Conservation (phyloP, 2,113 vertebrate genomes). For the Tetrao urogallus region DNA sequence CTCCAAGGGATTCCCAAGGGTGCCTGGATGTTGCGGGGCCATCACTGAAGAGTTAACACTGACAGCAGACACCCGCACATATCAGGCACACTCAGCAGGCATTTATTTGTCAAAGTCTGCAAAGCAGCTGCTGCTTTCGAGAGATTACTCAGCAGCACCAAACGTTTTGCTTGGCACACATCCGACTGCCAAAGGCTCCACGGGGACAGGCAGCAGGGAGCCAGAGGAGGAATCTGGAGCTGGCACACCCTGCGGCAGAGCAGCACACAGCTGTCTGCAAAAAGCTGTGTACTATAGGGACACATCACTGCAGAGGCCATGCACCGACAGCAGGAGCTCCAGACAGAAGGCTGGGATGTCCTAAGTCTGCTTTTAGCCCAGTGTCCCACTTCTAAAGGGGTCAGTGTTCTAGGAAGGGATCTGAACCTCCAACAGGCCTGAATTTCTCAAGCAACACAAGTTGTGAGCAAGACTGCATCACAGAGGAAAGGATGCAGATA, state of each 20-base stretch:
- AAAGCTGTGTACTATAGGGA: neutral
- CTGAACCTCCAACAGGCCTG: neutral
- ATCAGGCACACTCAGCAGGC: neutral
- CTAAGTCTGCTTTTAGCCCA: neutral
- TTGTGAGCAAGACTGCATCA: accelerated
- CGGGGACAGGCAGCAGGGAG: neutral
- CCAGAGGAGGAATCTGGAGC: neutral
- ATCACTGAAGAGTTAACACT: neutral
- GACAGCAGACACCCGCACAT: neutral
- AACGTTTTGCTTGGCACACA: neutral
- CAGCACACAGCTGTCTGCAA: neutral
- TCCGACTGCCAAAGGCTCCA: slow-evolving; percentile 1
- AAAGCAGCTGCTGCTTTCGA: slow-evolving; percentile 50
- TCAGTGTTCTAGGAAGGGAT: neutral
- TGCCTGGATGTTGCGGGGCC: accelerated
- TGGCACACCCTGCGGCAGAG: neutral
- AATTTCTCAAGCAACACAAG: neutral
- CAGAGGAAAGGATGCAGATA: neutral
- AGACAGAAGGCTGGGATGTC: neutral
- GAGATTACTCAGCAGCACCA: slow-evolving; percentile 52
- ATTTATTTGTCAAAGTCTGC: neutral
- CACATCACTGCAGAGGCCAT: accelerated
- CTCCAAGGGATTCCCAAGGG: neutral
- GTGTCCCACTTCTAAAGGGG: neutral
- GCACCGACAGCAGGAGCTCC: neutral